Base-by-base conservation (phyloP, 2,888 invertebrate species). In the Heliconius aoede region DNA sequence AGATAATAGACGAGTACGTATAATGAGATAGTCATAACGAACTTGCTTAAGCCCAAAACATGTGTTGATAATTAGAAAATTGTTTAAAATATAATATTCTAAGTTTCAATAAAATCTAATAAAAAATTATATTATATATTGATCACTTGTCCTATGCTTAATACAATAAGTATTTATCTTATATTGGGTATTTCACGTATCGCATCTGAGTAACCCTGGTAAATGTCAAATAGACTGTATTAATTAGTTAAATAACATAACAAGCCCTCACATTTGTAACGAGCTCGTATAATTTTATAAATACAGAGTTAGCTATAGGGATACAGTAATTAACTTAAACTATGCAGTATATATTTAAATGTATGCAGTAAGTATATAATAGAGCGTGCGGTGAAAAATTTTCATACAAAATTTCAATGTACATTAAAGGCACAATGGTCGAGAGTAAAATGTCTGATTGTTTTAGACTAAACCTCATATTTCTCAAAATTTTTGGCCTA, bases 401-500 rank as follows among this genome's bases (percentile, higher is more conserved):
- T n/a, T 0, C 36, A 64, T 21, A 64, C 3, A 61, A 61, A 15
- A 26, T 24, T 26, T 26, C 15, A 28, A 2, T 18, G 21, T n/a
- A 21, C 4, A 24, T 46, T n/a, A 55, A 72, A 24, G 83, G 78
- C 62, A 88, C 83, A 61, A 82, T 82, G 80, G 69, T 73, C n/a
- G 26, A 46, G 21, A 68, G 32, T 55, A 68, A 77, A 26, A 61
- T 82, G 67, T 88, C 90, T 0, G 84, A 86, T 36, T 84, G 86
- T 73, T 92, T 91, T 76, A 83, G 86, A 60, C 80, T 81, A 4
- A 90, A 88, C 81, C 85, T 86, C 21, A 78, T 84, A 55, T 81
- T 80, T 72, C 88, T 88, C 81, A 89, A 88, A 80, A 72, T 90
- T 58, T 90, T 92, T 72, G 91, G 89, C 0, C 40, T 91, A 60